These are phyloP conservation scores for Sebastiscus albofasciatus DNA, from an alignment of 2,797 vertebrate species.

Conservation along the genomic window DNA sequence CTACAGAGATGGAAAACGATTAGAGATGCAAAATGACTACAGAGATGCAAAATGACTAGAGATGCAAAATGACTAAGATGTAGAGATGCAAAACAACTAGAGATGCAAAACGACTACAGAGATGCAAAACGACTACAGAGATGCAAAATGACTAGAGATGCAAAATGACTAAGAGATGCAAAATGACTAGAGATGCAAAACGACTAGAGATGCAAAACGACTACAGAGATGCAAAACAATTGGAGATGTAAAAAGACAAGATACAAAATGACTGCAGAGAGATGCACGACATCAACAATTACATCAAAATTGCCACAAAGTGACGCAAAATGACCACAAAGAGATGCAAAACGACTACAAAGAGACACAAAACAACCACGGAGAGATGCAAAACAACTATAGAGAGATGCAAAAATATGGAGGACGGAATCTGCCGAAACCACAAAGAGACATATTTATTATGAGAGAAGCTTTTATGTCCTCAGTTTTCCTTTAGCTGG, in stretches of 20 bases:
- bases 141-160: no score
- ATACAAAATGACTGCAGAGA: not conserved
- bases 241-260: no score
- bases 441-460: not conserved
- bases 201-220: not conserved
- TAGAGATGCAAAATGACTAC: not conserved
- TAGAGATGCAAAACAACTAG: no score
- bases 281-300: no score
- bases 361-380: not conserved
- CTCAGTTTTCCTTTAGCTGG: constrained; percentile 22
- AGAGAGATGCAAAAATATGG: not conserved
- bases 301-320: no score
- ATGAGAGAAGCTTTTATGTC: not conserved
- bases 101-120: no score
- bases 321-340: no score
- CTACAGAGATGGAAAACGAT: not conserved
- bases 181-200: no score
- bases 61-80: not conserved
- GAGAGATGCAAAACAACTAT: not conserved
- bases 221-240: no score
- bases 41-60: not conserved
- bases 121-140: no score
- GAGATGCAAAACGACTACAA: not conserved
- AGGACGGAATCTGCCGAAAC: no score
- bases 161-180: no score